Evolutionary conservation across 2,888 invertebrate genomes (phyloP).

Genomic region (Cheilosia pagana): DNA sequence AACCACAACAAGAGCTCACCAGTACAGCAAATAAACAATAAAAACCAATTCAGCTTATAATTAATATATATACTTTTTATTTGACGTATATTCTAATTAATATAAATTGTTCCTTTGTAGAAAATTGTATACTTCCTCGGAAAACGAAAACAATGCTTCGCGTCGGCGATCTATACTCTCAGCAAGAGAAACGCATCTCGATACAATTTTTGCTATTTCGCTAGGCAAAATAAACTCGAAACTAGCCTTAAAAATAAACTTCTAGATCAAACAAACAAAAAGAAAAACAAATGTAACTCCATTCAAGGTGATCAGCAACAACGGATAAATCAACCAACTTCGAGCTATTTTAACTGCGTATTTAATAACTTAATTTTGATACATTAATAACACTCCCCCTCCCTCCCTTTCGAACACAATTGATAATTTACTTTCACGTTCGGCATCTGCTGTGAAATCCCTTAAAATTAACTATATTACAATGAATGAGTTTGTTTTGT

Average conservation of each 20-base stretch:
- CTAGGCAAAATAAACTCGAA: conserved; percentile 37
- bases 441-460: not conserved
- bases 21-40: not conserved
- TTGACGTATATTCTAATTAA: conserved; percentile 53
- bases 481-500: conserved; percentile 13
- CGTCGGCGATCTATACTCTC: not conserved
- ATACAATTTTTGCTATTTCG: not conserved
- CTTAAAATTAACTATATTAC: conserved; percentile 57
- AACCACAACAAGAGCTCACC: not conserved
- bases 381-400: conserved; percentile 4
- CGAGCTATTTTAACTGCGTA: conserved; percentile 8
- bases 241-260: conserved; percentile 28
- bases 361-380: conserved; percentile 23
- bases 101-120: conserved; percentile 57
- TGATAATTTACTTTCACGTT: conserved; percentile 11
- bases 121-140: conserved; percentile 54
- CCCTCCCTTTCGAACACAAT: not conserved
- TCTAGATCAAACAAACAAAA: not conserved
- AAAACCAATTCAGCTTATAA: conserved; percentile 15
- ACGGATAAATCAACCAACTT: conserved; percentile 19
- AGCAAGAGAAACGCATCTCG: not conserved
- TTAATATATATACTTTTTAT: conserved; percentile 61
- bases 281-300: conserved; percentile 18
- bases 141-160: conserved; percentile 29
- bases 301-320: not conserved